Base-by-base conservation (phyloP, 2,888 invertebrate species). In the Ephialtes manifestator region DNA sequence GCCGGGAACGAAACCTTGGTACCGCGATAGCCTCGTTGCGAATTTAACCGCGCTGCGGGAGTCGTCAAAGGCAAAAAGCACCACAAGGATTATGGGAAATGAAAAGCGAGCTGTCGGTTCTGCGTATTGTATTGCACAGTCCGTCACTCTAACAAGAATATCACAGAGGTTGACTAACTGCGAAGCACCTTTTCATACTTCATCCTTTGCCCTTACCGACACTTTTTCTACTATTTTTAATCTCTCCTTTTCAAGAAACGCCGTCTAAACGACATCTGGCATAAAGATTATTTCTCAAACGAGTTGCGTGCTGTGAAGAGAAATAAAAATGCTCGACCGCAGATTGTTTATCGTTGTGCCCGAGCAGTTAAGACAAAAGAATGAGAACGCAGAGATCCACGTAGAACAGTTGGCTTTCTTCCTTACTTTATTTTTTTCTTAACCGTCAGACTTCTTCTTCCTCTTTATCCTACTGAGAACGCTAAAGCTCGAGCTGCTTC, bases 11-110 rank as follows among this genome's bases (percentile, higher is more conserved):
- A 58, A 53, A 68, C 31, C 68, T 68, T 68, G 31, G 39, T 10
- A 81, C 13, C 35, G 65, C 53, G 53, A 55, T 65, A 31, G 63
- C 58, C 67, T 48, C 65, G 46, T 71, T 35, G 43, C 55, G 46
- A 65, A 65, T 83, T 83, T 51, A 18, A 67, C 43, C 58, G 78
- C 55, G 43, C 28, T 43, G 53, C 39, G 58, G 39, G 43, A 63
- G 78, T 67, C 39, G 83, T 78, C 67, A 78, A 83, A 83, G 72
- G 65, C 67, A 83, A 83, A 83, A 74, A 83, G 67, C 67, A 78
- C 68, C 60, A 58, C 67, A 35, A 72, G 72, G 65, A 78, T 78
- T 78, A 74, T 60, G 48, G 48, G 55, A 48, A 77, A 72, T 82
- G 65, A 72, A 82, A 82, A 82, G 65, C 46, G 63, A 39, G 63